Base-by-base conservation (phyloP, 2,888 invertebrate genomes). In the Chironomus tentans region DNA sequence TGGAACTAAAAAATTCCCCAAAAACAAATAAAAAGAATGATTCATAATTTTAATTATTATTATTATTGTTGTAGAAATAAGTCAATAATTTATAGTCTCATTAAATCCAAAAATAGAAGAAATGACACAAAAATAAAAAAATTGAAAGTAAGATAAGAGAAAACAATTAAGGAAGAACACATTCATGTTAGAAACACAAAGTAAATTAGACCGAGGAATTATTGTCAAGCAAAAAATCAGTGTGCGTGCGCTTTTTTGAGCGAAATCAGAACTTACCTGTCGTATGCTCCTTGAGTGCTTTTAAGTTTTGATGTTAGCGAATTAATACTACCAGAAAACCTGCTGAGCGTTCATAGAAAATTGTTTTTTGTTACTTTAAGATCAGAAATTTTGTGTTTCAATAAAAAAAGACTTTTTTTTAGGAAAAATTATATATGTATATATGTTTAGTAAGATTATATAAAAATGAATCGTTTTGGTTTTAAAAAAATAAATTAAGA, bases 281-380 rank as follows among this genome's bases (percentile, higher is more conserved):
- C 84, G 78, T 81, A 84, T 79, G 83, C 83, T 77, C 82, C 81
- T 76, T 82, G 80, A 76, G 83, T 81, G 78, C 84, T 84, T 82
- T 84, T 84, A 77, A 84, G 81, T 80, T 84, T 84, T 80, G 83
- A 81, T 84, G 81, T 83, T 82, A 81, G 84, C 80, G 83, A 82
- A 80, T 81, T 83, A 80, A 83, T 81, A 80, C 82, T 84, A 81
- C 83, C 83, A 80, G 84, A 80, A 80, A 82, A 84, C 83, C 84
- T 84, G 76, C 76, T 76, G 68, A 47, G n/a, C 69, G 46, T 47
- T 46, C 13, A 68, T 24, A 65, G 65, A 65, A 65, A 24, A 65
- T 65, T 10, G 21, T 65, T 24, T 22, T 13, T 65, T 56, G 56
- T 56, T 56, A n/a, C 5, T 7, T 56, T 18, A 18, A 61, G 62